Base-by-base conservation (phyloP, 53 echinoderm and acorn worm genomes). In the Actinopyga echinites region DNA sequence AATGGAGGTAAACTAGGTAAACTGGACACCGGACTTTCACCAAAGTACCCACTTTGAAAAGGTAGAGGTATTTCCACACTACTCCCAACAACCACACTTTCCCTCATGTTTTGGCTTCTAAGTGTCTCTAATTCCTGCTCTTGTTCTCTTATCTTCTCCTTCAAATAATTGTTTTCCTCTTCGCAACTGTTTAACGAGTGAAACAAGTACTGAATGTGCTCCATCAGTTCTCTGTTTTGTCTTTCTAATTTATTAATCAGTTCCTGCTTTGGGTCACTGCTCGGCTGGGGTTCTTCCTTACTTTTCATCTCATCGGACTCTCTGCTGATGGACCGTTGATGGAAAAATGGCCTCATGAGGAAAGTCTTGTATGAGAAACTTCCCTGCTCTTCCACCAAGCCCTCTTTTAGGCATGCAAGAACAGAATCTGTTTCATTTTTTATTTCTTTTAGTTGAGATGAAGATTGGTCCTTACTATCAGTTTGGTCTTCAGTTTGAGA, bases 101-200 rank as follows among this genome's bases (percentile, higher is more conserved):
- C 30, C 66, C 23, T 61, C 64, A 36, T 7, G 20, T 10, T 59
- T 57, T 33, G 12, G 44, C 75, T 75, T 53, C 49, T 42, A 29
- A 75, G 75, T 26, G 75, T 83, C 54, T 91, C 91, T 61, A 91
- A 57, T 31, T 91, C 62, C 57, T 36, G 84, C 22, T 61, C 40
- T 20, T 88, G 74, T 11, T 62, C 83, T n/a, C 64, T 17, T 22
- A 92, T 28, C 43, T 30, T 90, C 9, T 57, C 80, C 42, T 90
- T 87, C 32, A 95, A 66, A 30, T 64, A 30, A 8, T 73, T 66
- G 67, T 95, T 95, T 84, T 95, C 95, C 12, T 79, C 61, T 15
- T 90, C 90, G 56, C 92, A 95, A 55, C 90, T 86, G 34, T 92
- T 89, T 84, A 89, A 64, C 52, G 85, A 83, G 38, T 86, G 56